These are phyloP conservation scores for Cuculus canorus DNA, from an alignment of 2,797 vertebrate genomes.

Conservation along the genomic window DNA sequence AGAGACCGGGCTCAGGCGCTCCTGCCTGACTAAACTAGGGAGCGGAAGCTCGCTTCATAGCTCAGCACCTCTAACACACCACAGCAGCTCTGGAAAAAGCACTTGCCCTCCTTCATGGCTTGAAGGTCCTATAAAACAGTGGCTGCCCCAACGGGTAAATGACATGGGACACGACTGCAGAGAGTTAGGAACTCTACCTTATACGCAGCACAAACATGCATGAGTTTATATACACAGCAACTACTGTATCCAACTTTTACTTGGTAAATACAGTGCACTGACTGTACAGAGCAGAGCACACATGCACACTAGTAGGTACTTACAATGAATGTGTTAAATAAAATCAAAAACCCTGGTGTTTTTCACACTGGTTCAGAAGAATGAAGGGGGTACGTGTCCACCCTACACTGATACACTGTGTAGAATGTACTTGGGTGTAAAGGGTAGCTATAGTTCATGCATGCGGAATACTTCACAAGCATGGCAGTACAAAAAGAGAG, in stretches of 20 bases:
- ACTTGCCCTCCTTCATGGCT: slow-evolving; percentile 51
- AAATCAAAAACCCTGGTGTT: not conserved
- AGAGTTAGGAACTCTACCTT: not conserved
- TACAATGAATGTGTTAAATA: not conserved
- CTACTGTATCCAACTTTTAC: not conserved
- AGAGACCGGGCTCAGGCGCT: not conserved
- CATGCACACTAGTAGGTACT: not conserved
- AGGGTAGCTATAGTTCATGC: not conserved
- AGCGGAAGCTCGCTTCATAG: slow-evolving; percentile 24
- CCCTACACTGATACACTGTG: not conserved
- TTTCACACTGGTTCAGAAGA: not conserved
- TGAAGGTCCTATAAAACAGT: not conserved
- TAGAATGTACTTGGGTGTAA: not conserved
- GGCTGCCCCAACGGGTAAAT: not conserved
- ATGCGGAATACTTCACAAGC: not conserved
- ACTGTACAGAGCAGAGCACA: slow-evolving; percentile 4
- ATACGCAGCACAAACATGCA: not conserved
- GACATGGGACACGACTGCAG: not conserved
- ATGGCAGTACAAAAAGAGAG: not conserved
- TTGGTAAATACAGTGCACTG: not conserved
- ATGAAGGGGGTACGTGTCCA: not conserved
- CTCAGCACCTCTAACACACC: not conserved
- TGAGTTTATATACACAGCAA: not conserved
- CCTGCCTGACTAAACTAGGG: not conserved
- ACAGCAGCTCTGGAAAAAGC: slow-evolving; percentile 48